Conservation (phyloP, 2,113 vertebrate species). For the Elephas maximus region DNA sequence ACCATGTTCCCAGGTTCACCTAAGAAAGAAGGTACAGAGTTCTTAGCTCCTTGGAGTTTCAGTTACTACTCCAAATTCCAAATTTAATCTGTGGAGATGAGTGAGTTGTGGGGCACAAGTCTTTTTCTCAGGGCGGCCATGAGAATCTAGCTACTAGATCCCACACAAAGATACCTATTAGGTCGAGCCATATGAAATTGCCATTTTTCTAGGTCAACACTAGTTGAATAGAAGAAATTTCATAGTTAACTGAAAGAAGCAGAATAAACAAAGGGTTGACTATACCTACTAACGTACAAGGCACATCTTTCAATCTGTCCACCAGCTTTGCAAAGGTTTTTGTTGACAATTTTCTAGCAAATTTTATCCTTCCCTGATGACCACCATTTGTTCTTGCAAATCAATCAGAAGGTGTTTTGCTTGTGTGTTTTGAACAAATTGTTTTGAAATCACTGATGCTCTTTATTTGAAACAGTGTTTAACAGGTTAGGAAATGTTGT, state of each 20-base stretch:
- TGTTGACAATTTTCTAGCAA: constrained; percentile 23
- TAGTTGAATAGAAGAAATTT: background rate
- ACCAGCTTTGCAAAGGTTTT: constrained; percentile 22
- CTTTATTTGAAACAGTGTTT: constrained; percentile 50
- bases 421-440: background rate
- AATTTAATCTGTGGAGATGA: background rate
- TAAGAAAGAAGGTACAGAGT: background rate
- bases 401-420: background rate
- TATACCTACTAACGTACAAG: background rate
- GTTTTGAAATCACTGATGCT: background rate
- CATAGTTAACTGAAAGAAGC: background rate
- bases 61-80: background rate
- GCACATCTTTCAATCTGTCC: background rate
- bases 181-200: background rate
- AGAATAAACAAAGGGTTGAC: background rate
- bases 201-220: background rate
- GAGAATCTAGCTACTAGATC: background rate
- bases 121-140: background rate
- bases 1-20: background rate
- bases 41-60: background rate
- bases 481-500: constrained; percentile 36
- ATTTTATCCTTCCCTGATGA: background rate
- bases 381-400: background rate
- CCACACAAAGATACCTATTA: background rate
- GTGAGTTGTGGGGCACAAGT: background rate